A percentile compares a stretch with the other conserved stretches of the same genome.
phyloP scores from a whole-genome alignment of 2,888 invertebrate genomes.

The Zeuzera pyrina region DNA sequence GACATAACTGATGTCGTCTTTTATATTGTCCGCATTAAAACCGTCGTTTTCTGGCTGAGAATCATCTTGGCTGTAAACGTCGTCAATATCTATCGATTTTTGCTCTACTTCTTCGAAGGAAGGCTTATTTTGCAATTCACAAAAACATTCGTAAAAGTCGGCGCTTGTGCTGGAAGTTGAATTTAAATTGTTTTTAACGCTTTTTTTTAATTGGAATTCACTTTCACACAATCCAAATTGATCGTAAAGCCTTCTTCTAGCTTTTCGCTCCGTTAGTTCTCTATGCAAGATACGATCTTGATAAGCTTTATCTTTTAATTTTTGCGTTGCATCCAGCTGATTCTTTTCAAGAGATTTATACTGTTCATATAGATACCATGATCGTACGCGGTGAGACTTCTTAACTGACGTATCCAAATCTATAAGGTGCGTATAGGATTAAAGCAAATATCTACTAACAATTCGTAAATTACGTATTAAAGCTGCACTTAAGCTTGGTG shows the following conservation, averaged over 20 bases:
- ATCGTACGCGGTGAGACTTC: conserved; percentile 49
- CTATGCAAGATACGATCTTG: conserved; percentile 46
- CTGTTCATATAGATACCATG: conserved; percentile 63
- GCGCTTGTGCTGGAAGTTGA: conserved; percentile 29
- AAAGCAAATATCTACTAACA: too few relatives aligned
- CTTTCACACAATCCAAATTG: conserved; percentile 30
- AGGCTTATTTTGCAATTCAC: conserved; percentile 31
- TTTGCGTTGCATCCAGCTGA: conserved; percentile 45
- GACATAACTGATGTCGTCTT: conserved; percentile 23
- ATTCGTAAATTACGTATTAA: neutral
- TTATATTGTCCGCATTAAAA: conserved; percentile 18
- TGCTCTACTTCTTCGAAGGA: conserved; percentile 18
- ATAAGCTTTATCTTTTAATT: conserved; percentile 39
- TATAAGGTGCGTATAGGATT: too few relatives aligned
- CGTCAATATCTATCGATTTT: conserved; percentile 16
- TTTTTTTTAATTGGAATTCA: conserved; percentile 25
- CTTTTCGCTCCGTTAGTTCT: conserved; percentile 45
- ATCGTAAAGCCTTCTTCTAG: conserved; percentile 39
- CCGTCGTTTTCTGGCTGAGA: conserved; percentile 19
- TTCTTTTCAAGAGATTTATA: conserved; percentile 51
- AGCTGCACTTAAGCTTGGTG: neutral
- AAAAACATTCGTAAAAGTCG: conserved; percentile 44
- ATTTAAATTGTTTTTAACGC: conserved; percentile 19
- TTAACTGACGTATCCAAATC: conserved; percentile 38
- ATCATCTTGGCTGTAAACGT: conserved; percentile 23